These are phyloP conservation scores for Cotesia congregata DNA, from an alignment of 2,888 invertebrate genomes.

Conservation along the genomic window DNA sequence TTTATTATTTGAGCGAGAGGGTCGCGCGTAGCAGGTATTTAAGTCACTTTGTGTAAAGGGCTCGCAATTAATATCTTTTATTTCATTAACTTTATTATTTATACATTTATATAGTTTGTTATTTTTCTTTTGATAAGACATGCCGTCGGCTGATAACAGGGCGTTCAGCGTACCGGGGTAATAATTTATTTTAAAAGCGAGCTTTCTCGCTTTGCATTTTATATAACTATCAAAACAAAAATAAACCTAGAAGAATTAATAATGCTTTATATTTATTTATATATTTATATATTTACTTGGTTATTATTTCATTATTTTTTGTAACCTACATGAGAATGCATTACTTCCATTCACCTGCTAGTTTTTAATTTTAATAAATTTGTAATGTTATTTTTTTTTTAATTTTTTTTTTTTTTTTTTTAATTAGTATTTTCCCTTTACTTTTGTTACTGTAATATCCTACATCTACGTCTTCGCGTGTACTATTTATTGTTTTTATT, in stretches of 20 bases:
- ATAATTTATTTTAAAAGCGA: conserved; percentile 51
- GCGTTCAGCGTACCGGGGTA: conserved; percentile 66
- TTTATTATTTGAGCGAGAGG: conserved; percentile 30
- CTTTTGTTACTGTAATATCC: conserved; percentile 40
- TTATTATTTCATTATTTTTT: conserved; percentile 47
- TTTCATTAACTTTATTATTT: conserved; percentile 5
- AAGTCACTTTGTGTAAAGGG: conserved; percentile 44
- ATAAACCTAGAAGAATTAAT: conserved; percentile 64
- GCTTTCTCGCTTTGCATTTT: conserved; percentile 61
- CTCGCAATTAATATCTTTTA: conserved; percentile 13
- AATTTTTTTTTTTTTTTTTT: conserved; percentile 38
- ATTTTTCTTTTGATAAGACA: conserved; percentile 32
- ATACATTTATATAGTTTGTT: background rate
- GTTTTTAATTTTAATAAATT: conserved; percentile 44
- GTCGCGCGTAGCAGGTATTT: conserved; percentile 46
- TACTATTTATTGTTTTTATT: conserved; percentile 37
- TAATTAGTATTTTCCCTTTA: conserved; percentile 36
- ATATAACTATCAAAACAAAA: conserved; percentile 57
- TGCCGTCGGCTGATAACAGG: conserved; percentile 60
- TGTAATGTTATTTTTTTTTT: conserved; percentile 28
- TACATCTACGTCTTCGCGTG: conserved; percentile 43
- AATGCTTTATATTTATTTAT: conserved; percentile 51
- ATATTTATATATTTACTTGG: conserved; percentile 39
- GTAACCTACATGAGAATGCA: conserved; percentile 59
- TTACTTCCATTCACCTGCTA: conserved; percentile 41